Base-by-base conservation (phyloP, 37 sponge, comb jelly and placozoan species). In the Haliclona indistincta region DNA sequence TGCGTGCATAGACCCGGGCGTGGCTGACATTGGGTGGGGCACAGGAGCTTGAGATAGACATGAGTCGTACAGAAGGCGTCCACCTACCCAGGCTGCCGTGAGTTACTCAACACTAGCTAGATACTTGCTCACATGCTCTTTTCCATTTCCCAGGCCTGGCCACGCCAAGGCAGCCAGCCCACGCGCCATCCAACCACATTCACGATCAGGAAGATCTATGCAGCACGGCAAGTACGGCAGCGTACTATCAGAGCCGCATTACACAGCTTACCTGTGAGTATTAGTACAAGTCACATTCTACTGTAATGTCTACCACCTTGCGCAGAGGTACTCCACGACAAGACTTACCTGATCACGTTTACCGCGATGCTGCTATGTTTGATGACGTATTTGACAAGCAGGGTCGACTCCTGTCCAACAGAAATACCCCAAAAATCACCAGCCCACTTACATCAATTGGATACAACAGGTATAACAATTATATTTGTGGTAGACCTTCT, bases 361-460 rank as follows among this genome's bases (percentile, higher is more conserved):
- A 75, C 67, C 33, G 61, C 23, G 89, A 95, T 66, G 78, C 92
- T 49, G 91, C 89, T 22, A 81, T 87, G 95, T 95, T 78, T 55
- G 95, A 95, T 25, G 95, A 91, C 38, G 92, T 91, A 64, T 95
- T 95, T 74, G 92, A 91, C 68, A 95, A 86, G 63, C 63, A 87
- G 25, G 92, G 92, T 15, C 42, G 49, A 0, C 71, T 86, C 5
- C 32, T 88, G 23, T 29, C 19, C 20, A 45, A 58, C 4, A 67
- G 86, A 63, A 73, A 80, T 39, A 83, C 92, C 3, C 70, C 88
- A n/a, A 91, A 91, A 75, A 53, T 87, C 39, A 62, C 36, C 38
- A 42, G 63, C 26, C 92, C 92, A 33, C 76, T 91, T 7, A 64
- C 77, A 77, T 74, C 80, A 11, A 51, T 73, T 17, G 71, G 60